Base-by-base conservation (phyloP, 2,888 invertebrate species). In the Stenolophus ochropezus region DNA sequence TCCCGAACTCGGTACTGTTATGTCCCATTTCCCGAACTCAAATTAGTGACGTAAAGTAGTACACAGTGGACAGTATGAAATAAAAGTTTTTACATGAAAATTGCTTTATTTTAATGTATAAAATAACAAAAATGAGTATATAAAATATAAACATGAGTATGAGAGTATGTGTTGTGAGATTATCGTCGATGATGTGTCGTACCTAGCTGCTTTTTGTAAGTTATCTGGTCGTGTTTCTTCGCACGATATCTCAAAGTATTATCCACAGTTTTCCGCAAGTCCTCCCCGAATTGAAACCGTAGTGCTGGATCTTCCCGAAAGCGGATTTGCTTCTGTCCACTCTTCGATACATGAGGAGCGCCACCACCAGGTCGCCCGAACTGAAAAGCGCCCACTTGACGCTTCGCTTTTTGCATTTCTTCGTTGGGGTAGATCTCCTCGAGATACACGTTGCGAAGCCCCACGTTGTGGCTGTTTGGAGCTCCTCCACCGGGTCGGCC, bases 401-500 rank as follows among this genome's bases (percentile, higher is more conserved):
- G 86, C 84, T 88, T 88, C 0, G 87, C 87, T 88, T 88, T 51
- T 14, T 89, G 86, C 74, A 90, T 92, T 84, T 94, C 93, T 81
- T 88, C 86, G 73, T 87, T 85, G 0, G 94, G 94, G 86, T 92
- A 93, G 81, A 94, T 90, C 81, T 93, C 94, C 73, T 92, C 92
- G 82, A 93, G 89, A 61, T 93, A 91, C 25, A 95, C 91, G 86
- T 95, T 94, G 85, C 93, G 91, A 86, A 94, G 93, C 18, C 95
- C 92, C 33, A 93, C 75, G 18, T 49, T 88, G 18, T 88, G 89
- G 8, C 91, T 85, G 86, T 94, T 94, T 58, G 94, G 94, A 18
- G 95, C 95, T 23, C 95, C 95, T 69, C 94, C 93, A 1, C 95
- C 95, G 6, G 93, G 94, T 82, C 92, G 91, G 2, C 95, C 95